These are phyloP conservation scores for Holocentrus rufus DNA, from an alignment of 2,797 vertebrate genomes.

Conservation along the genomic window DNA sequence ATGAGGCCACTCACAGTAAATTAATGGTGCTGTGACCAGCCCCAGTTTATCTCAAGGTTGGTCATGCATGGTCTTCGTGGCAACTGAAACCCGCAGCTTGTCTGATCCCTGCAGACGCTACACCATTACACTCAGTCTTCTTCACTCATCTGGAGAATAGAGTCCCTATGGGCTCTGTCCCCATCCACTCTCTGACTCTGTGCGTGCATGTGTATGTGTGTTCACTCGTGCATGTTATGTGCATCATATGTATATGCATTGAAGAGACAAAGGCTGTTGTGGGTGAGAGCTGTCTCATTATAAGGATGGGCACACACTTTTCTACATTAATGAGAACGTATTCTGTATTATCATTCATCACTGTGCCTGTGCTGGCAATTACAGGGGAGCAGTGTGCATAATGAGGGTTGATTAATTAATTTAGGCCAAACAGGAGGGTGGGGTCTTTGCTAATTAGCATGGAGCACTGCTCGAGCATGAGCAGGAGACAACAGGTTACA, in stretches of 20 bases:
- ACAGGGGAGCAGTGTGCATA: constrained; percentile 82
- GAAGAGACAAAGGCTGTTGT: constrained; percentile 56
- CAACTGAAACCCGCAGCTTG: constrained; percentile 55
- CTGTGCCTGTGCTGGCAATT: constrained; percentile 81
- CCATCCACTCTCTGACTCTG: constrained; percentile 46
- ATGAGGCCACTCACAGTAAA: constrained; percentile 59
- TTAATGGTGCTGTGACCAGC: constrained; percentile 48
- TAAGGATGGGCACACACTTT: constrained; percentile 76
- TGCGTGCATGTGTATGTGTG: background rate
- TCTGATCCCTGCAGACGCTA: constrained; percentile 57
- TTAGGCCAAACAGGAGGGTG: constrained; percentile 84
- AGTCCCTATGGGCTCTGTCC: constrained; percentile 54
- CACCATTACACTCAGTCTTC: constrained; percentile 59
- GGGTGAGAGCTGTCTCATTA: constrained; percentile 76
- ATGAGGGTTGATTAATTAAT: constrained; percentile 87
- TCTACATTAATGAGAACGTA: constrained; percentile 81
- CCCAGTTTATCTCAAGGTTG: constrained; percentile 65
- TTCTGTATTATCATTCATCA: constrained; percentile 82
- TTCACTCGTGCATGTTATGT: background rate
- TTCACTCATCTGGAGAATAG: constrained; percentile 43
- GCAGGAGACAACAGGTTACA: constrained; percentile 74
- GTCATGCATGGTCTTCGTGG: constrained; percentile 63
- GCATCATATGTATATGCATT: constrained; percentile 1
- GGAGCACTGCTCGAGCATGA: constrained; percentile 68
- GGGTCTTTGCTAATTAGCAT: constrained; percentile 80